A percentile compares a stretch with the other conserved stretches of the same genome.
These are phyloP conservation scores for Trachelus troglodyta DNA, from an alignment of 2,888 invertebrate genomes.

Conservation along the genomic window DNA sequence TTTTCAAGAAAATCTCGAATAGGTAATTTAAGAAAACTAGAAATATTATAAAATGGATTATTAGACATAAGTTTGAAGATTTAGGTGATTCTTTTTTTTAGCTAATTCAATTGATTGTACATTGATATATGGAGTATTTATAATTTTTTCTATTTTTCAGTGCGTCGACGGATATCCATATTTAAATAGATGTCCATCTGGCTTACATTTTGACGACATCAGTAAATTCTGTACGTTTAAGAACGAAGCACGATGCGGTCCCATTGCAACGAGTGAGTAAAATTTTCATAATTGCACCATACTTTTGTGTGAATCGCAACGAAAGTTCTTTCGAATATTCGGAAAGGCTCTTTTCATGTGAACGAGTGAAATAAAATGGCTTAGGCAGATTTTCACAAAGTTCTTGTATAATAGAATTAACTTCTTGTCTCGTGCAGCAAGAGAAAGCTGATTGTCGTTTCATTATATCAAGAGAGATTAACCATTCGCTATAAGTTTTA, in stretches of 20 bases:
- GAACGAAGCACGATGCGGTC: conserved; percentile 90
- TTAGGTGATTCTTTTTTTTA: neutral
- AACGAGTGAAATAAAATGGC: neutral
- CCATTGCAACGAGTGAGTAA: conserved; percentile 85
- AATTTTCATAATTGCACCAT: neutral
- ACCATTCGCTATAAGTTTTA: neutral
- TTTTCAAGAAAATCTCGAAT: neutral
- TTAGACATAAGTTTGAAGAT: neutral
- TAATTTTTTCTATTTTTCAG: conserved; percentile 67
- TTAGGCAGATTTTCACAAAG: neutral
- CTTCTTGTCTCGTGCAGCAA: neutral
- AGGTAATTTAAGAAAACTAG: neutral
- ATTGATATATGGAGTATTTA: conserved; percentile 6
- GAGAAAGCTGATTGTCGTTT: neutral
- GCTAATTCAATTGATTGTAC: neutral
- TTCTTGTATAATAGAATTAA: neutral
- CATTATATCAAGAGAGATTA: neutral
- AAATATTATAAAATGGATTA: neutral
- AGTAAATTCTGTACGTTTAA: conserved; percentile 92
- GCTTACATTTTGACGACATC: conserved; percentile 90
- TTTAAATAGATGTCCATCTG: conserved; percentile 88
- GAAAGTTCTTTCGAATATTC: no score
- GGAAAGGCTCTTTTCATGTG: neutral
- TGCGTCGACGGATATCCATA: conserved; percentile 93
- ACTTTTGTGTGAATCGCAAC: neutral